These are phyloP conservation scores for Geothlypis trichas DNA, from an alignment of 2,113 vertebrate species.

Conservation along the genomic window DNA sequence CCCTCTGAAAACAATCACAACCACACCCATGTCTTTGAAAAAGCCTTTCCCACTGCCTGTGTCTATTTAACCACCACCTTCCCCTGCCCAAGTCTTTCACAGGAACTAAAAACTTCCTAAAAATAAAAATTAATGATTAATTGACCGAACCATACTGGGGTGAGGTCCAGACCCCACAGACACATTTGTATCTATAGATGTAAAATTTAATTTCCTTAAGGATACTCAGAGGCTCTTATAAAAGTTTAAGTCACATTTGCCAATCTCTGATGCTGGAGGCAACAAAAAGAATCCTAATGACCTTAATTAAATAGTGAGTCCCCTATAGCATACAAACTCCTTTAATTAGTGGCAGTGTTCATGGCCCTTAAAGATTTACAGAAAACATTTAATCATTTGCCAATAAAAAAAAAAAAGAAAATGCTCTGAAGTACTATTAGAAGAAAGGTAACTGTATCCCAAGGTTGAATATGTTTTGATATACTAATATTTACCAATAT, in stretches of 20 bases:
- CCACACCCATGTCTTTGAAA: not conserved
- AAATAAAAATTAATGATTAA: not conserved
- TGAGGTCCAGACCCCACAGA: not conserved
- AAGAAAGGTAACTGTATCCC: not conserved
- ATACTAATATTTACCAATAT: not conserved
- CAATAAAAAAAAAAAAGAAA: not conserved
- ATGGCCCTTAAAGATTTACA: not conserved
- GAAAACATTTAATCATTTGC: not conserved
- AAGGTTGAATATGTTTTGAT: not conserved
- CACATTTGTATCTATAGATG: not conserved
- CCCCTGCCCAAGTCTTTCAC: not conserved
- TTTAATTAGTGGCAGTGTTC: not conserved
- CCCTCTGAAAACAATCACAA: not conserved
- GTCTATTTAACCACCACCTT: not conserved
- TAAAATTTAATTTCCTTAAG: not conserved
- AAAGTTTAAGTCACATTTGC: not conserved
- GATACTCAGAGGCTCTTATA: not conserved
- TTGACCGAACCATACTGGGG: rapidly evolving
- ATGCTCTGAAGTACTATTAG: not conserved
- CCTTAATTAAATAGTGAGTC: not conserved
- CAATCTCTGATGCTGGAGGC: not conserved
- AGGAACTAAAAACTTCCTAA: not conserved
- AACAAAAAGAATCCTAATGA: not conserved
- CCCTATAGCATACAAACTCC: not conserved
- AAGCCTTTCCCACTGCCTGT: not conserved